Evolutionary conservation across 2,888 invertebrate species (phyloP).

Genomic region (Rhogogaster chlorosoma): DNA sequence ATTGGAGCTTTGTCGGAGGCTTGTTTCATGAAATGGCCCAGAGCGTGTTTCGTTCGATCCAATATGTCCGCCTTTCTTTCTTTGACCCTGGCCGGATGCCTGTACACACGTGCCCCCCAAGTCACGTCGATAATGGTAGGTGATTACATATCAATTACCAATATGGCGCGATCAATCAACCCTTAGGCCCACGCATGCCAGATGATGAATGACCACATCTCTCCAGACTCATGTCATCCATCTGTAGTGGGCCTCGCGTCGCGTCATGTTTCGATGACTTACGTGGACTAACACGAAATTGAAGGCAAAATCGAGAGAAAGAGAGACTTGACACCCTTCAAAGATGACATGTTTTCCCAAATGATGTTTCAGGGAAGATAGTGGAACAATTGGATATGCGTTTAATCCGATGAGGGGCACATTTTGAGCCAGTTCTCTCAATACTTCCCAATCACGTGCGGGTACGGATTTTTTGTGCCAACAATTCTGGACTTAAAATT

Average conservation of each 20-base stretch:
- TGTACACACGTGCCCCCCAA: constrained; percentile 7
- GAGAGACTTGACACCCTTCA: background rate
- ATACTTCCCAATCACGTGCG: background rate
- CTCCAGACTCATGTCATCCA: background rate
- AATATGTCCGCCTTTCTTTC: background rate
- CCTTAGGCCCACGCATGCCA: background rate
- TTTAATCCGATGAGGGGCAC: background rate
- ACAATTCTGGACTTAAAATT: background rate
- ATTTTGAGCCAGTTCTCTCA: background rate
- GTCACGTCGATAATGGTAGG: constrained; percentile 7
- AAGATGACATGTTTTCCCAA: background rate
- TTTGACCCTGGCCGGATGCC: background rate
- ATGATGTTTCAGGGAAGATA: background rate
- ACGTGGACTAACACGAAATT: background rate
- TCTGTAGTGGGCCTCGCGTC: background rate
- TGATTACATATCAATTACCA: constrained; percentile 39
- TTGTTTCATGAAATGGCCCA: background rate
- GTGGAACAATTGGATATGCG: background rate
- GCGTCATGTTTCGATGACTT: background rate
- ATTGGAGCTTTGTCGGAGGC: background rate
- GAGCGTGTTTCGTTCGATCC: background rate
- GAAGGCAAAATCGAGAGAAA: background rate
- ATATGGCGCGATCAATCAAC: constrained; percentile 22
- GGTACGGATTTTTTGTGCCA: too few species aligned
- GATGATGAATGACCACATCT: background rate